Evolutionary conservation across 2,113 vertebrate species (phyloP), one percentile per base, ranked within the genome.

Genomic region (Oryzias melastigma): DNA sequence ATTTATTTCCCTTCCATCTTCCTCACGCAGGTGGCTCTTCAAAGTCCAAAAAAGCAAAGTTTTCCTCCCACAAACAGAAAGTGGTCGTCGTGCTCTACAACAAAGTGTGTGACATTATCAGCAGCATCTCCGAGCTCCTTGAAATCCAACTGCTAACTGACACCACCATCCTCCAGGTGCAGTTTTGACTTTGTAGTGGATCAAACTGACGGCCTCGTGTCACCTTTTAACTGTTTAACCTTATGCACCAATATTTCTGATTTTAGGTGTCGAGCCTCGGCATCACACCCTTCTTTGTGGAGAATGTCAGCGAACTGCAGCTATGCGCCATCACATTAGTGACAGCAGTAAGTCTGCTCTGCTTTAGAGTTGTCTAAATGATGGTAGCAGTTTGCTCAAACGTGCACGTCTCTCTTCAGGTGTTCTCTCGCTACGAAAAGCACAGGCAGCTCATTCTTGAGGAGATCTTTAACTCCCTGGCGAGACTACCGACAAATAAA

Each of bases 271-370:
- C 97, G 1, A 96, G 93, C 1, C 94, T 98, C 92, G 97, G 97
- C 62, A 99, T 98, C 83, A 99, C 97, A 60, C 97, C 97, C 2
- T 99, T 99, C 85, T 99, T 98, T 90, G 97, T 99, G 83, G 97
- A 99, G 93, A 97, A 94, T 63, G 95, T 99, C 88, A 98, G 93
- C 75, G 96, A 99, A 70, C 88, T 99, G 81, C 97, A 99, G 48
- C 78, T 99, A 58, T 97, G 95, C 83, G 95, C 94, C 83, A 99
- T 99, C 88, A 95, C 95, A 84, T 88, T 98, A 77, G 97, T 99
- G 71, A 98, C 97, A 52, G 96, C 97, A 53, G 97, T 99, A 92
- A 95, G 95, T 44, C 15, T 18, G 14, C 41, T 3, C 29, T 10
- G 7, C n/a, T 47, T 19, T 44, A 44, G 15, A 18, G 8, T 43